Evolutionary conservation across 1,140 invertebrate species (phyloP), one percentile per base, ranked within the genome.

Genomic region (Lepidurus apus): DNA sequence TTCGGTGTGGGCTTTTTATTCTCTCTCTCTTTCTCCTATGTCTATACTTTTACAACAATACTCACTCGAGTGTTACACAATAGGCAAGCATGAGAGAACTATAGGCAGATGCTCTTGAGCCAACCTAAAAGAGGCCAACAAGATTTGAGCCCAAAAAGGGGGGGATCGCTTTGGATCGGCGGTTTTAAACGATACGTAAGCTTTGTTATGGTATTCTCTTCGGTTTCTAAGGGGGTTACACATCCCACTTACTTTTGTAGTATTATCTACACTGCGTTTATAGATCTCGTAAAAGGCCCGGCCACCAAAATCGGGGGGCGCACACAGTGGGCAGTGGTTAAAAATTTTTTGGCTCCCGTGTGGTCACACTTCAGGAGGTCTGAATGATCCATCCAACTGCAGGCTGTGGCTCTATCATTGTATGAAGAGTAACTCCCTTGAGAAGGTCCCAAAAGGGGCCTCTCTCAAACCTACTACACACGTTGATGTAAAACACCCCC

Each of bases 341-440:
- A 65, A 65, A 21, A 4, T 34, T 34, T 34, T 65, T 65, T 65
- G 53, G 53, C 53, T 65, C 53, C 53, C 53, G 53, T 65, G 53
- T 65, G 53, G 53, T 65, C 53, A 65, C 53, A 65, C 53, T 65
- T 65, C 53, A 65, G 53, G 53, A 65, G 53, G 53, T 65, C 53
- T 21, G 53, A 65, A 65, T 65, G 53, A 65, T 65, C 53, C 21
- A 65, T 65, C 53, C 53, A 65, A 65, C 53, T 65, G 53, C 53
- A 65, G 53, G 53, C 53, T 65, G 53, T 13, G 13, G 53, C 21
- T 65, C 53, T n/a, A 17, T 65, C 53, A 65, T 65, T 65, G 53
- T 65, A 65, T 65, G n/a, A 65, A 21, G 21, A 65, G 53, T 21
- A 65, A 65, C 17, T 65, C 53, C 53, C 53, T 65, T 13, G 53